Evolutionary conservation across 2,888 invertebrate species (phyloP), one percentile per base, ranked within the genome.

Genomic region (Dynastes grantii): DNA sequence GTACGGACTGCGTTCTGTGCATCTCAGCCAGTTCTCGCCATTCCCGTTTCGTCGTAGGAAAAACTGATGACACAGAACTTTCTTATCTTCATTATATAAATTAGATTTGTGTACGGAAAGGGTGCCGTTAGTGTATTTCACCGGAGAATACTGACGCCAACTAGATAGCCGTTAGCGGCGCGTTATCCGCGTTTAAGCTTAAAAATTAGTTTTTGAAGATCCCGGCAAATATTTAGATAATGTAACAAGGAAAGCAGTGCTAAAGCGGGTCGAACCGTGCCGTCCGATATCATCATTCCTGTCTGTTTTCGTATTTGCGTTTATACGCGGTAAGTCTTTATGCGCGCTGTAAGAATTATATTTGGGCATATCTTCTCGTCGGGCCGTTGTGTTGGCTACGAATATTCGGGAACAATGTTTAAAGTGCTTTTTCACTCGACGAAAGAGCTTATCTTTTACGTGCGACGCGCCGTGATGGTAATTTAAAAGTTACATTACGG

Each of bases 31-130:
- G 40, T 37, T 45, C 2, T 53, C 53, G 53, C 53, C 6, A 16
- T 53, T 53, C 53, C 53, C 53, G 53, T 16, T 53, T 53, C 67
- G 22, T 68, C 67, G 49, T 61, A 73, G 82, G 82, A 82, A 84
- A 86, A 88, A 88, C 87, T 88, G 88, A 88, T 88, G 88, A 88
- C 87, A 85, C 86, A 83, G 84, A 85, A 87, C 86, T 87, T 87
- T 86, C 87, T 88, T 88, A 88, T 88, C 88, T 85, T 83, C 75
- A 78, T 78, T 82, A 84, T 83, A 87, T 87, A 87, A 87, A 87
- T 88, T 87, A 84, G 83, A 83, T 81, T 80, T 80, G 81, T 77
- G 81, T 79, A 76, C 78, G 77, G 65, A 76, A 76, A 67, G 76
- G 67, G 76, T 53, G 76, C 63, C 76, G 76, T 76, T 49, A 63